Evolutionary conservation across 1,140 invertebrate species (phyloP), one percentile per base, ranked within the genome.

Genomic region (Neodiprion pinetum): DNA sequence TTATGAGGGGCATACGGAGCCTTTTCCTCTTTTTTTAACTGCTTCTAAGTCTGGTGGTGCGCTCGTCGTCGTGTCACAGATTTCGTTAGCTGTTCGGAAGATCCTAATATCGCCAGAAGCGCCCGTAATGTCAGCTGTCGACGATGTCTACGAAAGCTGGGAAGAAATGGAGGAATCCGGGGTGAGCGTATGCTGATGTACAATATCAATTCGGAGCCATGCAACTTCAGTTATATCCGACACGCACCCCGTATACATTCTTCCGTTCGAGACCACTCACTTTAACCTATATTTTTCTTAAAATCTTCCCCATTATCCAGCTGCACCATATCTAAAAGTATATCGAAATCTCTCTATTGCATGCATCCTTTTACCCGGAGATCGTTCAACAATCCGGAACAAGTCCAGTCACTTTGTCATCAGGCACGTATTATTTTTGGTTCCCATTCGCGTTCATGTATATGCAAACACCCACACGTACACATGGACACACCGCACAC

Each of bases 121-220:
- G n/a, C 53, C 53, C 53, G 53, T 61, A 71, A 90, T 90, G 88
- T 90, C 89, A 76, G 83, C 87, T 75, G 88, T 89, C 79, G 90
- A 91, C 78, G 91, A 92, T 80, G 90, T 93, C 83, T 90, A 92
- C 81, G 94, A 95, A 87, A 94, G 92, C 89, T 96, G 94, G 94
- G 94, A 96, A 89, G 93, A 95, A 88, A 93, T 95, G 88, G 94
- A 94, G 82, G 94, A 94, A 86, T 92, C 90, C 70, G 90, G 89
- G 85, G 92, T 93, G 85, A 89, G 87, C 81, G 48, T 75, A 47
- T 61, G 28, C 28, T 40, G 28, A 40, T 40, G 28, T 14, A 68
- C 48, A 66, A 49, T 47, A 17, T 17, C 53, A 12, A 61, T 17
- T 40, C 28, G 28, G 53, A 61, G 53, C 8, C 53, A 61, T 17